Base-by-base conservation (phyloP, 2,113 vertebrate genomes). In the Pelusios castaneus region DNA sequence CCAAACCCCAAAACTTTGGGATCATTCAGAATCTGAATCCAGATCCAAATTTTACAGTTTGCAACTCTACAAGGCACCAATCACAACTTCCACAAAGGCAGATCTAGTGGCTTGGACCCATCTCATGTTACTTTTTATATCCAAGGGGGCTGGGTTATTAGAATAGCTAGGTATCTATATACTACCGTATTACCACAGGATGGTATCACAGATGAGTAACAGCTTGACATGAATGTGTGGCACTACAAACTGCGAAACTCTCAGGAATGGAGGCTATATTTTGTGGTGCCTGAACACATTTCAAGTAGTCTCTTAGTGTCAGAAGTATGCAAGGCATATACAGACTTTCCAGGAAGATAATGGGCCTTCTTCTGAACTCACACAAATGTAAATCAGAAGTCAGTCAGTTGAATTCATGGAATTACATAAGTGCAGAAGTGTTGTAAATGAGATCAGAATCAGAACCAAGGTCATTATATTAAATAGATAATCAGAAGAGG, bases 241-340 rank as follows among this genome's bases (percentile, higher is more conserved):
- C 51, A 52, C 51, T 52, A 52, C 16, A 52, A 13, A 52, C 51
- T 16, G 51, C 17, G 51, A 52, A 52, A 52, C 51, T 52, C 51
- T 52, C 51, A 52, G 51, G 51, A 52, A 17, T 52, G 51, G 51
- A 52, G 16, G 51, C 51, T 52, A 52, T 52, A 52, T 52, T 16
- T 52, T 52, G 51, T 52, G 51, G 51, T 52, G 51, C 51, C 16
- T 52, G 51, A 52, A 52, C 51, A 52, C 51, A 52, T 52, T 52
- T 52, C 51, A 52, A 8, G 47, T n/a, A n/a, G n/a, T n/a, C 47
- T 11, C 49, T 49, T 49, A 13, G 49, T 52, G 51, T 0, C 84
- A 80, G 91, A 75, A 94, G 10, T 38, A 8, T 77, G 2, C 5
- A 76, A 45, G 45, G 14, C 5, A 83, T 6, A 4, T 75, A 29